Percentiles rank a stretch among this genome's conserved stretches.
Conservation (phyloP, 2,797 vertebrate genomes). For the Sebastes iracundus region DNA sequence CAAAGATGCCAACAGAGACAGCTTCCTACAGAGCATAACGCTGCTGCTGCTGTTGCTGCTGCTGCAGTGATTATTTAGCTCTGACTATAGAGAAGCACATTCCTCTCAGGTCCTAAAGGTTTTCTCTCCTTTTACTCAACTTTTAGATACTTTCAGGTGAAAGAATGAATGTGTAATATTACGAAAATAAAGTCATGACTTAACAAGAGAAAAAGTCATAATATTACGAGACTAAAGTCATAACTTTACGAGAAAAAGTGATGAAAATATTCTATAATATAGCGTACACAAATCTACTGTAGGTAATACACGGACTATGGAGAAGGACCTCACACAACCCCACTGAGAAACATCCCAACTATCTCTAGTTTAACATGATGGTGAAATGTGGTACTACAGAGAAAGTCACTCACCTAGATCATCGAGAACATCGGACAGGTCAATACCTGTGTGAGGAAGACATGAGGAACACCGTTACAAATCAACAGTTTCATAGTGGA, state of each 20-base stretch:
- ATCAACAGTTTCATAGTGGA: background rate
- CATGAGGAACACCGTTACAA: background rate
- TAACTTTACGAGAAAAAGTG: too few relatives aligned
- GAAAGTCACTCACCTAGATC: background rate
- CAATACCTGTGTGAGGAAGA: slow-evolving; percentile 19
- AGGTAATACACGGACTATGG: too few relatives aligned
- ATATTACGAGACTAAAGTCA: too few relatives aligned
- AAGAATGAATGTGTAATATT: too few relatives aligned
- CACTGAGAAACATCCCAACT: too few relatives aligned
- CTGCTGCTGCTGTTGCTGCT: background rate
- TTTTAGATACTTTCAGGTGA: background rate
- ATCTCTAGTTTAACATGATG: too few relatives aligned
- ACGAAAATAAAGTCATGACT: too few relatives aligned
- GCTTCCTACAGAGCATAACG: background rate
- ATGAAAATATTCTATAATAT: too few relatives aligned
- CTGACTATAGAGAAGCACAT: background rate
- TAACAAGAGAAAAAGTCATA: too few relatives aligned
- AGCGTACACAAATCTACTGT: too few relatives aligned
- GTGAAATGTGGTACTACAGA: background rate
- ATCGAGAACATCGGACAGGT: background rate
- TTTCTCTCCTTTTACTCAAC: background rate
- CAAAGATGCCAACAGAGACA: background rate
- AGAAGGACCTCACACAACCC: background rate
- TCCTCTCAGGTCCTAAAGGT: background rate
- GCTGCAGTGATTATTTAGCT: too few relatives aligned